phyloP scores from a whole-genome alignment of 2,888 invertebrate species.

The Plagodis pulveraria region DNA sequence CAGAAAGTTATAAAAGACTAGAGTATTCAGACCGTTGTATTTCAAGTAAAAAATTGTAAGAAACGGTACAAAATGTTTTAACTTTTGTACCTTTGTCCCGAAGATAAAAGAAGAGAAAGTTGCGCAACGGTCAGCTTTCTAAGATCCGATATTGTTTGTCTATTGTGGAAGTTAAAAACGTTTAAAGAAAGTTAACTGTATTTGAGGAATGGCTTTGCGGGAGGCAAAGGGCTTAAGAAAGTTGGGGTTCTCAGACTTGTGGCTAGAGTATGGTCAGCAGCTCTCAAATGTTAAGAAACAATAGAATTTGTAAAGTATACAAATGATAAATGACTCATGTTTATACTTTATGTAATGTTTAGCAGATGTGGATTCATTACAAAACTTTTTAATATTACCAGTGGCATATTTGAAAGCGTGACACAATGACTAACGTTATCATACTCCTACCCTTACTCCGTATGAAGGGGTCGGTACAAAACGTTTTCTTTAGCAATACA shows the following conservation, averaged over 20 bases:
- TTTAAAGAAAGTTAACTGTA: constrained; percentile 54
- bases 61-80: constrained; percentile 57
- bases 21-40: constrained; percentile 11
- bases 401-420: too few relatives aligned
- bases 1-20: constrained; percentile 38
- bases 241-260: constrained; percentile 19
- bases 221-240: constrained; percentile 14
- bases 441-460: too few relatives aligned
- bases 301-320: constrained; percentile 10
- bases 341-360: constrained; percentile 4
- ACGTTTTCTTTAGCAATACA: background rate
- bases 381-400: too few relatives aligned
- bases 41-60: constrained; percentile 57
- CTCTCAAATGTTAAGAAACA: constrained; percentile 32
- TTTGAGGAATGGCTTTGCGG: constrained; percentile 40
- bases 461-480: too few relatives aligned
- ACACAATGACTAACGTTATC: too few relatives aligned
- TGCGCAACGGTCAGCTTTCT: constrained; percentile 80
- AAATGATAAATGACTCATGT: background rate
- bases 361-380: constrained; percentile 5
- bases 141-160: constrained; percentile 60
- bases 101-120: constrained; percentile 82
- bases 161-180: constrained; percentile 61
- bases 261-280: constrained; percentile 25
- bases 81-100: constrained; percentile 70